Base-by-base conservation (phyloP, 2,797 vertebrate species). In the Coracias cyanogaster region DNA sequence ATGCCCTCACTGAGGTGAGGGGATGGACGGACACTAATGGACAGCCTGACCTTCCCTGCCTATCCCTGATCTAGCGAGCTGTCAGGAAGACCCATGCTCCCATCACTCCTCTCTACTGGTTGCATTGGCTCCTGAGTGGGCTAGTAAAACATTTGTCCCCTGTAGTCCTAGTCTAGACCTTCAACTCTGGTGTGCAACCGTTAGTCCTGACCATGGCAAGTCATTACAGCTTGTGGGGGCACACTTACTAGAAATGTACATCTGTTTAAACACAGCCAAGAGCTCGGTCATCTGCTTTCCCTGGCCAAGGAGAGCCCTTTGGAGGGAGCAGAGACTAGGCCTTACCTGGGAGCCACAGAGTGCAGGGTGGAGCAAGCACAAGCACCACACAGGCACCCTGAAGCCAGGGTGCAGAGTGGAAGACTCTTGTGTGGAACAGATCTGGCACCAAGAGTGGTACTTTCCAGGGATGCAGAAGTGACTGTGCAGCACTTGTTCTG, bases 261-360 rank as follows among this genome's bases (percentile, higher is more conserved):
- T 45, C 24, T 66, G 19, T 28, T 83, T 49, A 67, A 89, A 33
- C 15, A 28, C 29, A 45, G 67, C 29, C 16, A 21, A 41, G 20
- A 82, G 20, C 18, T 18, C 43, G 28, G 12, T 43, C 9, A 12
- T 19, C 24, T 31, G 43, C 19, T 71, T 73, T 55, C 28, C 12
- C 21, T 49, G 25, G 31, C 17, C 9, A 20, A 57, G 26, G 31
- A 74, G 7, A 66, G 18, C n/a, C 24, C 14, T 48, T 57, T 2
- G 7, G 22, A 79, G 46, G 41, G 21, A 73, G 16, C 0, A 0
- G 48, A 41, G 19, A 20, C 6, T 1, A 31, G 28, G 54, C 29
- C 49, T 64, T 37, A 37, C 10, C 17, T 46, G 51, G 19, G 19
- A 70, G 9, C 51, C 15, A 17, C 0, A 0, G 43, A 33, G 37